Evolutionary conservation across 2,888 invertebrate genomes (phyloP), one percentile per base, ranked within the genome.

Genomic region (Scrobipalpa costella): DNA sequence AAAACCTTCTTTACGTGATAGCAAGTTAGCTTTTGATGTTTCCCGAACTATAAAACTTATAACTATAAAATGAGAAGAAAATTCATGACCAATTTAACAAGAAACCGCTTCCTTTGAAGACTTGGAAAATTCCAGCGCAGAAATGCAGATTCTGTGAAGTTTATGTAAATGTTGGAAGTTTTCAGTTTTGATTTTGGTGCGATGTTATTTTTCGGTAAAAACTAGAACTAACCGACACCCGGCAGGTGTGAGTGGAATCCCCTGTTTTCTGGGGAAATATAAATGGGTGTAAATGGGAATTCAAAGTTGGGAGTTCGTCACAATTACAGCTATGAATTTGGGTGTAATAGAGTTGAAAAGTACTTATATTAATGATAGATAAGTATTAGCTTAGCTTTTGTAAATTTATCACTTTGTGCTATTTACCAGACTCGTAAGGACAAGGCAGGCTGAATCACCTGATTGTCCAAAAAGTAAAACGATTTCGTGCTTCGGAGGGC

Each of bases 261-360:
- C 73, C 66, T 77, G 80, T 85, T 85, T 85, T 77, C 75, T 80
- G 81, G 67, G 71, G 69, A 76, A 73, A 77, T 77, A 76, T 79
- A 75, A 50, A 50, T n/a, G n/a, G n/a, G n/a, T n/a, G n/a, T n/a
- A n/a, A n/a, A n/a, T 50, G 50, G 50, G 50, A 19, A 50, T 19
- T 50, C 9, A 76, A 78, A 75, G 71, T 59, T 66, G 63, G 58
- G 38, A 68, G 67, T 66, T 66, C 64, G 69, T 71, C 68, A 67
- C 52, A 27, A 52, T 13, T 27, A 13, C 27, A 27, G n/a, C 9
- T 27, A 33, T 2, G 33, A 33, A 55, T n/a, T 0, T 33, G n/a
- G 11, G 1, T 33, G 11, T 1, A 49, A 8, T 15, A 2, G 2
- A 17, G 13, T 9, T 13, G 6, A 38, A 38, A 7, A 1, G 11